phyloP scores from a whole-genome alignment of 37 sponge, comb jelly and placozoan genomes.

The Amphimedon queenslandica region DNA sequence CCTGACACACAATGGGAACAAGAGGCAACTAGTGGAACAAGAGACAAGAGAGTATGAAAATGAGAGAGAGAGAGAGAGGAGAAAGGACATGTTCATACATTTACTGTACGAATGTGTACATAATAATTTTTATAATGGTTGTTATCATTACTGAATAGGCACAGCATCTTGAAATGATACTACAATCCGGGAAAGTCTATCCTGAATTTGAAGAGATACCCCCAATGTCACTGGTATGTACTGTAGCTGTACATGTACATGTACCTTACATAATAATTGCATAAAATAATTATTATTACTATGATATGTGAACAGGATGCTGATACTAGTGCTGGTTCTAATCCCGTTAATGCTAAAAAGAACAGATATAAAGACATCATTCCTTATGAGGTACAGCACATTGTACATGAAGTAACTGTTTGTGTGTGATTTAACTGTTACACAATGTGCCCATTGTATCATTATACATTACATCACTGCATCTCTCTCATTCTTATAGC shows the following conservation, averaged over 20 bases:
- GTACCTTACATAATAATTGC: no score
- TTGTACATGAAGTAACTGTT: no score
- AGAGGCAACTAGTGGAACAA: slow-evolving; percentile 56
- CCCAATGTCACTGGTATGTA: slow-evolving; percentile 44
- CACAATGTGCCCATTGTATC: background rate
- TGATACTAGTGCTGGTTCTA: slow-evolving; percentile 22
- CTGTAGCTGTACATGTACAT: background rate
- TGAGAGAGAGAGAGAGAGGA: background rate
- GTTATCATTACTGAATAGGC: slow-evolving; percentile 38
- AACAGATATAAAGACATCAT: slow-evolving; percentile 89
- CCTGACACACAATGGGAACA: slow-evolving; percentile 43
- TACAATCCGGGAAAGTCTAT: slow-evolving; percentile 33
- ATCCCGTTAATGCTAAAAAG: slow-evolving; percentile 59
- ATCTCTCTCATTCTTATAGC: slow-evolving; percentile 3
- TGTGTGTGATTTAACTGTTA: background rate
- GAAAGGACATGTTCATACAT: background rate
- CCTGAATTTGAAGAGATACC: slow-evolving; percentile 54
- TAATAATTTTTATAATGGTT: no score
- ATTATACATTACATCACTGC: background rate
- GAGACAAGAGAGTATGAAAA: slow-evolving; percentile 39
- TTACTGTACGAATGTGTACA: no score
- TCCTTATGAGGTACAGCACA: slow-evolving; percentile 87
- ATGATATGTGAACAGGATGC: no score
- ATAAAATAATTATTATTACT: no score
- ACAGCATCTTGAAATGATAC: slow-evolving; percentile 28